Conservation (phyloP, 2,888 invertebrate species). For the Drepana falcataria region DNA sequence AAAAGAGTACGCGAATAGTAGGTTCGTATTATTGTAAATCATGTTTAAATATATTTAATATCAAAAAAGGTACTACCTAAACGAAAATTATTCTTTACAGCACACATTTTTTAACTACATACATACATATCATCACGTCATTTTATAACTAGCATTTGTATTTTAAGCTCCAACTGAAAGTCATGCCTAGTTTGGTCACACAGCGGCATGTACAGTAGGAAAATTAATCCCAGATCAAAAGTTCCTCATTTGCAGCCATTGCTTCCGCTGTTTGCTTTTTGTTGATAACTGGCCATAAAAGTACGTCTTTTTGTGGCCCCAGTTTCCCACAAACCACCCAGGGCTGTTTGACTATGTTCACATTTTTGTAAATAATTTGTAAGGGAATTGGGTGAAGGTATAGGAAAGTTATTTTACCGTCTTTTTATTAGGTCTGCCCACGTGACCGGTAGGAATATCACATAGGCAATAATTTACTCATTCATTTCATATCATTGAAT, state of each 20-base stretch:
- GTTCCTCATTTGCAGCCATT: conserved; percentile 21
- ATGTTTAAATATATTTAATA: too few species aligned
- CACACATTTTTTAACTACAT: too few species aligned
- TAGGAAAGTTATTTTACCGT: background rate
- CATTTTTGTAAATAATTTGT: conserved; percentile 14
- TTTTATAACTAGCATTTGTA: background rate
- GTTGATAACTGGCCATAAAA: conserved; percentile 21
- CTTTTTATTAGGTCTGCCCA: conserved; percentile 1
- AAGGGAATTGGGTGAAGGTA: conserved; percentile 6
- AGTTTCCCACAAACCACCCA: conserved; percentile 10
- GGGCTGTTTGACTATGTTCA: conserved; percentile 15
- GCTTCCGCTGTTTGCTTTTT: conserved; percentile 28
- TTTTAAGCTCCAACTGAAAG: conserved; percentile 2
- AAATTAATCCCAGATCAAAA: conserved; percentile 43
- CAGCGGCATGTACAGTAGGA: conserved; percentile 6
- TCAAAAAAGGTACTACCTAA: too few species aligned
- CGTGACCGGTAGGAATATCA: background rate
- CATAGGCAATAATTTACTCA: background rate
- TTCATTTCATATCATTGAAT: background rate
- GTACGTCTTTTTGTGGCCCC: conserved; percentile 21
- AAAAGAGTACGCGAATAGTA: too few species aligned
- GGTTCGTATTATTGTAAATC: too few species aligned
- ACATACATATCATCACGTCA: too few species aligned
- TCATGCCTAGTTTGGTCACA: too few species aligned
- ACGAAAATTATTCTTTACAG: too few species aligned